Base-by-base conservation (phyloP, 2,113 vertebrate genomes). In the Orientallactaga bullata region DNA sequence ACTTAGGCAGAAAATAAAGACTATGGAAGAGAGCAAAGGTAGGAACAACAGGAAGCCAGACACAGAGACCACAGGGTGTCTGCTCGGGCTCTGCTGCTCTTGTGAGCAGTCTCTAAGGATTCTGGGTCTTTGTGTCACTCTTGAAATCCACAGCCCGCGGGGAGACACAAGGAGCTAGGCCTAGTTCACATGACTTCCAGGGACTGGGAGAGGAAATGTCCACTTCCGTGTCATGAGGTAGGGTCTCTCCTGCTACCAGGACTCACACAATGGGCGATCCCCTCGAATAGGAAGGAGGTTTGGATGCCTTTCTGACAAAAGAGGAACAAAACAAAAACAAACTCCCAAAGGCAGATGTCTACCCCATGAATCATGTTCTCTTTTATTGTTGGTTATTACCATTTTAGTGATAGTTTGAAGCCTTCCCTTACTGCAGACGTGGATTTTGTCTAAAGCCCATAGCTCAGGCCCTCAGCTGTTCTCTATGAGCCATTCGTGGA, bases 271-370 rank as follows among this genome's bases (percentile, higher is more conserved):
- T 85, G 78, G 51, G 63, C 35, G 39, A 69, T 37, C 87, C 13
- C 10, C 47, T 94, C 63, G 87, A 72, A 84, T 80, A 83, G 61
- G n/a, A 85, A 88, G 39, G 77, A 71, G 13, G 30, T 85, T 39
- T 90, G 89, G 83, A 85, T 78, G 69, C 39, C 37, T 23, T 85
- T 93, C 82, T 88, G 88, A 88, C 69, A 55, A 23, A 94, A 90
- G 74, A 68, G 10, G 69, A 94, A 8, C 26, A 77, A 85, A 86
- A 63, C 23, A 65, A 47, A 55, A n/a, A 69, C 37, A 55, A 23
- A 76, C 37, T 55, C 13, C 9, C 66, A 47, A 74, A 93, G 72
- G 81, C 65, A 39, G 69, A 68, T 89, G 78, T 58, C 65, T 32
- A 39, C 37, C 20, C 3, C 58, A 71, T 10, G 32, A 55, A 20